phyloP scores from a whole-genome alignment of 2,113 vertebrate species.

The Plotosus lineatus region DNA sequence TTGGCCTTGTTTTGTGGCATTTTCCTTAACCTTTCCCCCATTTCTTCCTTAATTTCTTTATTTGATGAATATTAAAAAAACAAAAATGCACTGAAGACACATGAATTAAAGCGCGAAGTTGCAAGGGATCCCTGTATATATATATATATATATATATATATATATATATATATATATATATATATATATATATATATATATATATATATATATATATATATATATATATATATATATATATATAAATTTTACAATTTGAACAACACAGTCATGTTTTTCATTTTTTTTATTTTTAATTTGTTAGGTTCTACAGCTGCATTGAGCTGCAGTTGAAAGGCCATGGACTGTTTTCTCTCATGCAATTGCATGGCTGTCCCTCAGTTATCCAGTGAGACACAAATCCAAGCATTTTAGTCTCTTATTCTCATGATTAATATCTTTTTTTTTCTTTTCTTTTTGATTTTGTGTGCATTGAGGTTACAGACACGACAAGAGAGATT shows the following conservation, averaged over 20 bases:
- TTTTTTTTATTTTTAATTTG: neutral
- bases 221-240: too few relatives aligned
- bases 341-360: neutral
- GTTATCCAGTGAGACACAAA: neutral
- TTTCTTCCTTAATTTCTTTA: too few relatives aligned
- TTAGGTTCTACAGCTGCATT: neutral
- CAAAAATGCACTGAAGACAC: too few relatives aligned
- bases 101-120: too few relatives aligned
- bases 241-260: neutral
- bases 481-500: conserved; percentile 58
- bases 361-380: neutral
- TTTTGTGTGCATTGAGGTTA: conserved; percentile 57
- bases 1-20: too few relatives aligned
- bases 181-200: too few relatives aligned
- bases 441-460: conserved; percentile 1
- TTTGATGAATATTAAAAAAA: too few relatives aligned
- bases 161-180: too few relatives aligned
- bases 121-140: too few relatives aligned
- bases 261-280: neutral
- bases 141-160: too few relatives aligned
- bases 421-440: conserved; percentile 15
- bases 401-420: neutral
- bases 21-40: too few relatives aligned
- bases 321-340: neutral
- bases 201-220: too few relatives aligned